Conservation (phyloP, 2,113 vertebrate genomes). For the Petrocephalus microphthalmus region DNA sequence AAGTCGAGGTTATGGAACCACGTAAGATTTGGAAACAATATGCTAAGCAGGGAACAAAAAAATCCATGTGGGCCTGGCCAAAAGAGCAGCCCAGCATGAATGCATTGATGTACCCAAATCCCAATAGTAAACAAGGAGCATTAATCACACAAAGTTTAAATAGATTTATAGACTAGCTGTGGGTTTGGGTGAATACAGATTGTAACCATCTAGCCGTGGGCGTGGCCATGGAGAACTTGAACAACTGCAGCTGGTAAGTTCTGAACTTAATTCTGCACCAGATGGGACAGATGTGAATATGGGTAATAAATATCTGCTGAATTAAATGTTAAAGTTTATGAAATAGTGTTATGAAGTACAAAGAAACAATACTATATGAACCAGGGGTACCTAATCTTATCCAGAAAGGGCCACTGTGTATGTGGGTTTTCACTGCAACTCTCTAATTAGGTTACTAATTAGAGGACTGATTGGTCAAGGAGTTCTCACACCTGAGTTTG, state of each 20-base stretch:
- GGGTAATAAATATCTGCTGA: not conserved
- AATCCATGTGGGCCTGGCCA: not conserved
- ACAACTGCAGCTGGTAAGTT: not conserved
- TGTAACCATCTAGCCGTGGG: not conserved
- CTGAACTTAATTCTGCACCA: not conserved
- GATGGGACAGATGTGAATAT: not conserved
- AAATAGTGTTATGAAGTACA: not conserved
- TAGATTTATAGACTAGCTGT: not conserved
- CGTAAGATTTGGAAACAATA: not conserved
- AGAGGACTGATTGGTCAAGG: too few relatives aligned
- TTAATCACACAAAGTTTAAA: not conserved
- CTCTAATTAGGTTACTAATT: too few relatives aligned
- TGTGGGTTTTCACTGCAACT: too few relatives aligned
- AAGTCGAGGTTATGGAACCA: not conserved
- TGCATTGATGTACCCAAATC: not conserved
- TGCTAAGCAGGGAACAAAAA: not conserved
- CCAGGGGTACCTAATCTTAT: too few relatives aligned
- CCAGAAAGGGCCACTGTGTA: too few relatives aligned
- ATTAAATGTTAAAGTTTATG: not conserved
- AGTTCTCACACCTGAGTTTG: too few relatives aligned
- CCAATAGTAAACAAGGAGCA: not conserved
- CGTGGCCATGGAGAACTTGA: not conserved
- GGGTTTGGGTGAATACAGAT: not conserved
- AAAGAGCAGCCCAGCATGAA: not conserved
- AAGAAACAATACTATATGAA: not conserved